These are phyloP conservation scores for Piprites chloris DNA, from an alignment of 2,113 vertebrate genomes.

Conservation along the genomic window DNA sequence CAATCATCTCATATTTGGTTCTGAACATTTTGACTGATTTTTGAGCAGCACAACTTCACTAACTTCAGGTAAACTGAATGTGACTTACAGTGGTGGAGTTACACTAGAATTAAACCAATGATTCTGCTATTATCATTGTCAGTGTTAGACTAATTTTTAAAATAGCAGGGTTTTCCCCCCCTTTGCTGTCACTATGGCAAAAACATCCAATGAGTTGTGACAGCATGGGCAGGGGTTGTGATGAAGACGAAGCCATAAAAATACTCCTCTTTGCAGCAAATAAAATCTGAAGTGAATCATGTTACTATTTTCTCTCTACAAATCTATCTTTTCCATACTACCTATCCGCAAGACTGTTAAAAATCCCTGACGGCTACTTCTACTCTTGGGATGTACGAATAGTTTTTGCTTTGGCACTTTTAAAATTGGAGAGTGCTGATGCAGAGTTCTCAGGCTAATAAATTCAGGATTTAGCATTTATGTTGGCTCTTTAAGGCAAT, in stretches of 20 bases:
- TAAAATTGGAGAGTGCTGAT: background rate
- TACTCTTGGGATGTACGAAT: background rate
- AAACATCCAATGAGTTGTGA: background rate
- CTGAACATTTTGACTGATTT: background rate
- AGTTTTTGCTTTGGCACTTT: background rate
- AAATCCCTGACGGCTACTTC: background rate
- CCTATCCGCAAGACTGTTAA: background rate
- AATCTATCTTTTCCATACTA: background rate
- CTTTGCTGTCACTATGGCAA: background rate
- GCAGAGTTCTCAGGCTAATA: background rate
- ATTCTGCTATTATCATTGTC: background rate
- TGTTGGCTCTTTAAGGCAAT: background rate
- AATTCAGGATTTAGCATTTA: conserved; percentile 18
- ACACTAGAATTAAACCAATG: background rate
- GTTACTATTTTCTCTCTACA: background rate
- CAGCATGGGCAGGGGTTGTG: background rate
- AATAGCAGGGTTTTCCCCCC: background rate
- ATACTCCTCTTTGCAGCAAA: background rate
- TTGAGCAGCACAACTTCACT: background rate
- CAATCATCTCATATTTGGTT: background rate
- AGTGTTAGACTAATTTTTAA: background rate
- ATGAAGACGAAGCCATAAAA: background rate
- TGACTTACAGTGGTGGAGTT: background rate
- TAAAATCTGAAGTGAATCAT: background rate
- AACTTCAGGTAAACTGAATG: background rate